Evolutionary conservation across 2,113 vertebrate species (phyloP).

Genomic region (Nothocercus julius): DNA sequence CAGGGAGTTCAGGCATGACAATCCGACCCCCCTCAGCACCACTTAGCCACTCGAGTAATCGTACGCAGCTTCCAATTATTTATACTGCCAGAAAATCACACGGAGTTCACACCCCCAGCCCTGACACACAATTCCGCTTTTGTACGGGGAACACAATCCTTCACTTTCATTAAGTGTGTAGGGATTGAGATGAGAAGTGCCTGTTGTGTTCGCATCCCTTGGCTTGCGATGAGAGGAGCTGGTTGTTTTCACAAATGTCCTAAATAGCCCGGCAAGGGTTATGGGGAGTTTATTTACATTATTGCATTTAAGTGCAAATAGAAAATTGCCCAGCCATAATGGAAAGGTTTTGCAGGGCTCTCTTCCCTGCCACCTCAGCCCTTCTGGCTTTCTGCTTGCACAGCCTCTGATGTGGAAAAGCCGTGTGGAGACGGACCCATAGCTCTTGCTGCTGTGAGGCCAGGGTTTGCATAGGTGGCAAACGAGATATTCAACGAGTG

Average conservation of each 20-base stretch:
- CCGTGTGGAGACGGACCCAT: not conserved
- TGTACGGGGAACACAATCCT: constrained; percentile 64
- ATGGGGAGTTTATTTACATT: constrained; percentile 70
- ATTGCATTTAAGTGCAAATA: constrained; percentile 66
- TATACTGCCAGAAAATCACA: constrained; percentile 53
- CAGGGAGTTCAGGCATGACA: not conserved
- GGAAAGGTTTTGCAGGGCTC: constrained; percentile 45
- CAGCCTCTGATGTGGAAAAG: constrained; percentile 19
- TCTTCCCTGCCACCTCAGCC: constrained; percentile 39
- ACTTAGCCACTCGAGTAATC: not conserved
- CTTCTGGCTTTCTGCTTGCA: not conserved
- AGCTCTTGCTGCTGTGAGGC: not conserved
- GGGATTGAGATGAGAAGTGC: constrained; percentile 64
- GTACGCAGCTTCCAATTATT: constrained; percentile 57
- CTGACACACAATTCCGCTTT: constrained; percentile 61
- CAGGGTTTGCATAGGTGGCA: not conserved
- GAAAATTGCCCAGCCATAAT: constrained; percentile 46
- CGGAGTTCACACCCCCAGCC: constrained; percentile 44
- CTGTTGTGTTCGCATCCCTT: constrained; percentile 70
- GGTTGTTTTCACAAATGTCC: constrained; percentile 47
- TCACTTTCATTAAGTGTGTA: constrained; percentile 66
- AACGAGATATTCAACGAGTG: not conserved
- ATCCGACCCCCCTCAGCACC: not conserved
- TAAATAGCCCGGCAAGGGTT: constrained; percentile 62
- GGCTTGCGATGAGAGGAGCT: constrained; percentile 51